Evolutionary conservation across 2,797 vertebrate genomes (phyloP).

Genomic region (Eospalax fontanierii): DNA sequence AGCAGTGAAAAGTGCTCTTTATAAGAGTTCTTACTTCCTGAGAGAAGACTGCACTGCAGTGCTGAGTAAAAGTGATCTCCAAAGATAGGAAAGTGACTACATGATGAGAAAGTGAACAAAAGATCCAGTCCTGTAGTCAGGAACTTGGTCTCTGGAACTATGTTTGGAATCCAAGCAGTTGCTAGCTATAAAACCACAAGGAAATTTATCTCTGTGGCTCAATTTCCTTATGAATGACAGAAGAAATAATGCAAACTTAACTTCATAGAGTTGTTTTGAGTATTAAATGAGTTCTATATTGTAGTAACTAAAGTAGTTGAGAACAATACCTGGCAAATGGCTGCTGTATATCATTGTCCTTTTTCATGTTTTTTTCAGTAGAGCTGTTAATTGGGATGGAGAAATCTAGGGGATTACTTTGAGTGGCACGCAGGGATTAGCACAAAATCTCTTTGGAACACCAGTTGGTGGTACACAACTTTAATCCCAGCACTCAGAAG

Average conservation of each 20-base stretch:
- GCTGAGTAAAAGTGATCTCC: not conserved
- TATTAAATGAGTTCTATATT: not conserved
- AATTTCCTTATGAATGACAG: not conserved
- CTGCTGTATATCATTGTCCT: not conserved
- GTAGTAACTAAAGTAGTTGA: not conserved
- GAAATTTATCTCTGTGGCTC: not conserved
- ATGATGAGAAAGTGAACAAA: not conserved
- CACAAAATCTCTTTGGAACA: not conserved
- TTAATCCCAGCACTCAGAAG: too few relatives aligned
- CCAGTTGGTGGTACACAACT: too few relatives aligned
- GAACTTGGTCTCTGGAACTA: not conserved
- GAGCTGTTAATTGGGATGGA: not conserved
- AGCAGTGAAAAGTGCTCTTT: too few relatives aligned
- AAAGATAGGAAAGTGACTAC: not conserved
- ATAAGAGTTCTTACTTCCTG: not conserved
- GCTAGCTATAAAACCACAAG: not conserved
- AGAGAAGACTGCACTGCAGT: not conserved
- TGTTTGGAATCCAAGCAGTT: not conserved
- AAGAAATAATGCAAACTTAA: constrained; percentile 49
- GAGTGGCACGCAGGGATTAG: not conserved
- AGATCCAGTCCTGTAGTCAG: too few relatives aligned
- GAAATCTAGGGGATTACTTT: not conserved
- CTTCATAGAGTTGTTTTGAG: not conserved
- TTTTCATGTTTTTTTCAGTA: not conserved
- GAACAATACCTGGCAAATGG: not conserved